Evolutionary conservation across 2,113 vertebrate genomes (phyloP).

Genomic region (Esox niger): DNA sequence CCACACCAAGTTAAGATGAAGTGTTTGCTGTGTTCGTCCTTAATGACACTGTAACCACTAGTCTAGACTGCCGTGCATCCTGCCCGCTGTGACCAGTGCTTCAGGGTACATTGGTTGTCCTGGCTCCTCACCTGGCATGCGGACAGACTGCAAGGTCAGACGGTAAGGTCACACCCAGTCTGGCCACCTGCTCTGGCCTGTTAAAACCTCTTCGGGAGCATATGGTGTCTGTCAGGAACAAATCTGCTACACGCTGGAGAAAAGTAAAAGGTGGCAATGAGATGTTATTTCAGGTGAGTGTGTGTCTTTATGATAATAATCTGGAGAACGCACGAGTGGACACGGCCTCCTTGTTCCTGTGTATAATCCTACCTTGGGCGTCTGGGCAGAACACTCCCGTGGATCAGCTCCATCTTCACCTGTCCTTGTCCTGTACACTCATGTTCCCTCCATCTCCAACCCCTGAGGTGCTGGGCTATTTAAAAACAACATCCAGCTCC

Average conservation of each 20-base stretch:
- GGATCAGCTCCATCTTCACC: background rate
- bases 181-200: conserved; percentile 54
- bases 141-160: conserved; percentile 37
- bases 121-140: conserved; percentile 20
- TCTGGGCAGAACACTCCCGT: background rate
- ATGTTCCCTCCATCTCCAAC: background rate
- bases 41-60: background rate
- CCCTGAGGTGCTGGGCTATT: background rate
- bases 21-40: too few relatives aligned
- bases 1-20: too few relatives aligned
- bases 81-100: background rate
- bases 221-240: conserved; percentile 52
- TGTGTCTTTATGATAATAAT: conserved; percentile 4
- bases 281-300: conserved; percentile 56
- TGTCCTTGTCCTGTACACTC: background rate
- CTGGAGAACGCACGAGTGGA: background rate
- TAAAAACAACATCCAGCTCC: background rate
- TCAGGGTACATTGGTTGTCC: conserved; percentile 2
- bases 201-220: conserved; percentile 58
- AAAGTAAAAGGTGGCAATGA: conserved; percentile 44
- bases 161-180: conserved; percentile 36
- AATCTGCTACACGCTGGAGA: conserved; percentile 32
- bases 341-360: background rate
- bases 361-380: background rate
- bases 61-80: background rate